A percentile compares a stretch with the other conserved stretches of the same genome.
Evolutionary conservation across 2,888 invertebrate species (phyloP).

Genomic region (Sphaerolaimus hirsutus): DNA sequence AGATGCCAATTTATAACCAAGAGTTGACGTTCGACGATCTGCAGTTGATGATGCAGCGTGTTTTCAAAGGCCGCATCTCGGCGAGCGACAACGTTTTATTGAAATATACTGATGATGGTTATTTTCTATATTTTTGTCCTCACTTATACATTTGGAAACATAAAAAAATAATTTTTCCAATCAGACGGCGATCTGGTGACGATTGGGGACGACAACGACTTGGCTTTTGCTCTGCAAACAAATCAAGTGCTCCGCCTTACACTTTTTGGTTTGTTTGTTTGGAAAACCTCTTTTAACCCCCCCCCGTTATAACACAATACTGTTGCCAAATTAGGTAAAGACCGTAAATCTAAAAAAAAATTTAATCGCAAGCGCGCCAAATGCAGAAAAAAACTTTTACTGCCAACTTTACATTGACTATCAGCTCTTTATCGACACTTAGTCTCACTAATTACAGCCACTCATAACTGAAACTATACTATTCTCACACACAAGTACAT

Average conservation of each 20-base stretch:
- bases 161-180: slow-evolving; percentile 3
- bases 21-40: slow-evolving; percentile 33
- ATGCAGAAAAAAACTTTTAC: too few species aligned
- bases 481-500: too few species aligned
- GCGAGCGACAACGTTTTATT: slow-evolving; percentile 42
- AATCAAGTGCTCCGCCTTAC: not conserved
- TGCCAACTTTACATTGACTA: too few species aligned
- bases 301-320: too few species aligned
- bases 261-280: slow-evolving; percentile 1
- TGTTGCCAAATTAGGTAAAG: too few species aligned
- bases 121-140: not conserved
- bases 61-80: slow-evolving; percentile 40
- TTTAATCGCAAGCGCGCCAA: too few species aligned
- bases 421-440: too few species aligned
- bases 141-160: slow-evolving; percentile 1
- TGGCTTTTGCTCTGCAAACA: slow-evolving; percentile 42
- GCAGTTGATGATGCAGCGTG: slow-evolving; percentile 46
- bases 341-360: too few species aligned
- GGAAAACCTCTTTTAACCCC: not conserved
- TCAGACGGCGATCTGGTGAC: slow-evolving; percentile 46
- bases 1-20: slow-evolving; percentile 43
- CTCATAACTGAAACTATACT: too few species aligned
- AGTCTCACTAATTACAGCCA: too few species aligned
- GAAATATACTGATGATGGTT: slow-evolving; percentile 46
- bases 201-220: slow-evolving; percentile 44